A percentile compares a stretch with the other conserved stretches of the same genome.
Evolutionary conservation across 2,888 invertebrate genomes (phyloP).

Genomic region (Meta bourneti): DNA sequence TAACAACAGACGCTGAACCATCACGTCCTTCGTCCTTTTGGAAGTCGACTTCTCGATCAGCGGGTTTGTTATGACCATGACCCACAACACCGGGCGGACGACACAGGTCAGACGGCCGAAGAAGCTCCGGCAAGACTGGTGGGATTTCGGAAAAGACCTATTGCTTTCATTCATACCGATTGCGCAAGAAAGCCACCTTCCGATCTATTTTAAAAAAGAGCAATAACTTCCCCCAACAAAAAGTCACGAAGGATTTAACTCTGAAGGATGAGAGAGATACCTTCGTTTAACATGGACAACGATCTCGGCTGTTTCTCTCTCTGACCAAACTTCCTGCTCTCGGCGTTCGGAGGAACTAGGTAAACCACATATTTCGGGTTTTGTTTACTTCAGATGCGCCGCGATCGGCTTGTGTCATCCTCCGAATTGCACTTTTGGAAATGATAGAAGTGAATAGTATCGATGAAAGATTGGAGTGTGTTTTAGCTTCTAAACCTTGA

Average conservation of each 20-base stretch:
- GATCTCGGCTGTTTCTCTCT: not conserved
- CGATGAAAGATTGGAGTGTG: too few relatives aligned
- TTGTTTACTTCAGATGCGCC: not conserved
- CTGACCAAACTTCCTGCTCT: conserved; percentile 61
- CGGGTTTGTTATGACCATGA: conserved; percentile 53
- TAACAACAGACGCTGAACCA: conserved; percentile 10
- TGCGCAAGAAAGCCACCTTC: conserved; percentile 33
- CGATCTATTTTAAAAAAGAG: conserved; percentile 13
- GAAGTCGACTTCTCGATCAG: conserved; percentile 5
- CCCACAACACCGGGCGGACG: conserved; percentile 31
- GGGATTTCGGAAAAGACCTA: not conserved
- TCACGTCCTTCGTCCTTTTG: conserved; percentile 47
- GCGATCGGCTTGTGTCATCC: too few relatives aligned
- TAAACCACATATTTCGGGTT: conserved; percentile 35
- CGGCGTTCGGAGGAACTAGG: conserved; percentile 45
- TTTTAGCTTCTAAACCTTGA: too few relatives aligned
- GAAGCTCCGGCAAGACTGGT: conserved; percentile 10
- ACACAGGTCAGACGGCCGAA: conserved; percentile 50
- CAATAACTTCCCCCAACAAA: not conserved
- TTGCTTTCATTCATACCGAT: not conserved
- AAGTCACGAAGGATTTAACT: not conserved
- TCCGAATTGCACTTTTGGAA: too few relatives aligned
- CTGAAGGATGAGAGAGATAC: not conserved
- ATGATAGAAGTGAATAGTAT: too few relatives aligned
- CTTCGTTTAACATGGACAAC: not conserved